Evolutionary conservation across 1,140 invertebrate genomes (phyloP), one percentile per base, ranked within the genome.

Genomic region (Nasonia longicornis): DNA sequence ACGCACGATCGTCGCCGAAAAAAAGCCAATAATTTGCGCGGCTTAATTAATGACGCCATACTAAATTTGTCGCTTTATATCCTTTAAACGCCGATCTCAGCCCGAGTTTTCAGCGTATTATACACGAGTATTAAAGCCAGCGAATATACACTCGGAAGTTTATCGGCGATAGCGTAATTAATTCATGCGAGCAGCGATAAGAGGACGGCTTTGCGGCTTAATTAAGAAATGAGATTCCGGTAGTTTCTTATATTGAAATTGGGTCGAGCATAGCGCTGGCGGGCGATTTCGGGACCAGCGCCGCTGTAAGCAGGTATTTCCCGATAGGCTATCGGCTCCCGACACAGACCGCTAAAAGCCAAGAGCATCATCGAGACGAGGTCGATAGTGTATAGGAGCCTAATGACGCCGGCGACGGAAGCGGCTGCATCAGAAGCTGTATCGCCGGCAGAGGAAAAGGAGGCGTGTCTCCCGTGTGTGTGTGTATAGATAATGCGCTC

Each of bases 231-330:
- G 45, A 20, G 72, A 80, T 70, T 67, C 29, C 38, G 42, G 64
- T 58, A 45, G 71, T 81, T 76, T 71, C 35, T 81, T 77, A 81
- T 71, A 81, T 71, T 64, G 66, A 72, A 81, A 81, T 12, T 31
- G 58, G 77, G 66, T n/a, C 67, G 58, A 64, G 22, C 31, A 35
- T 35, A 35, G 26, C 71, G 76, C 26, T 26, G 35, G 42, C 31
- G 48, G 29, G 26, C 63, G 52, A 67, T 81, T 66, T 83, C 35
- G 74, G 63, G 67, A 63, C 16, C 35, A 76, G 48, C 38, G 2
- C 14, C 12, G n/a, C 20, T 58, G 63, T 79, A 77, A 79, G 76
- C 71, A 80, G 63, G 79, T 75, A 58, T 80, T 80, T 16, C 14
- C 79, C 58, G 42, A 22, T 80, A 80, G 38, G 58, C 67, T 80